These are phyloP conservation scores for Blera fallax DNA, from an alignment of 2,888 invertebrate species.

Conservation along the genomic window DNA sequence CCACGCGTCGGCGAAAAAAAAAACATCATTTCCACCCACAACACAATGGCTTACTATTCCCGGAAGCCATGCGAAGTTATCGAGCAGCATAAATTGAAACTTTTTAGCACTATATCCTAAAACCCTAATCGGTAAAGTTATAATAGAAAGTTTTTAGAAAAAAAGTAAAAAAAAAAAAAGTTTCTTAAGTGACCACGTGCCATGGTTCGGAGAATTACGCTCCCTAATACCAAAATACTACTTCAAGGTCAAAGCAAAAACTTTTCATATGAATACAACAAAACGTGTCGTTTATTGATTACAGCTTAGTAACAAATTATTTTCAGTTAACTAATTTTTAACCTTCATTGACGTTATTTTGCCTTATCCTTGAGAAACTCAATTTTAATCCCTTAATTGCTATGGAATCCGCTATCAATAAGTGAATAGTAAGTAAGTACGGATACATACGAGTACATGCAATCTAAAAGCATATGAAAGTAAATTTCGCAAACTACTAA, in stretches of 20 bases:
- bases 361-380: constrained; percentile 6
- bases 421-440: neutral
- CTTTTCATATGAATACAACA: neutral
- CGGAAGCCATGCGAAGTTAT: neutral
- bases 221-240: neutral
- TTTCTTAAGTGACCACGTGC: constrained; percentile 5
- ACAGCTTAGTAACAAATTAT: neutral
- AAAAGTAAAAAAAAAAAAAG: neutral
- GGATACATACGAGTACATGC: no score
- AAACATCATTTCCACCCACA: neutral
- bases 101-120: neutral
- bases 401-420: neutral
- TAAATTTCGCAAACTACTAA: constrained; percentile 16
- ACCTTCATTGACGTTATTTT: constrained; percentile 4
- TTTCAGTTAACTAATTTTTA: constrained; percentile 7
- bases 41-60: neutral
- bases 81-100: neutral
- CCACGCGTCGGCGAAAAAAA: neutral
- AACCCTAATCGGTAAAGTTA: constrained; percentile 19
- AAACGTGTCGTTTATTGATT: constrained; percentile 10
- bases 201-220: neutral
- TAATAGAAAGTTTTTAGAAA: neutral
- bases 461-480: constrained; percentile 25
- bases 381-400: constrained; percentile 22
- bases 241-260: constrained; percentile 1